Evolutionary conservation across 1,140 invertebrate genomes (phyloP), one percentile per base, ranked within the genome.

Genomic region (Hirudo medicinalis): DNA sequence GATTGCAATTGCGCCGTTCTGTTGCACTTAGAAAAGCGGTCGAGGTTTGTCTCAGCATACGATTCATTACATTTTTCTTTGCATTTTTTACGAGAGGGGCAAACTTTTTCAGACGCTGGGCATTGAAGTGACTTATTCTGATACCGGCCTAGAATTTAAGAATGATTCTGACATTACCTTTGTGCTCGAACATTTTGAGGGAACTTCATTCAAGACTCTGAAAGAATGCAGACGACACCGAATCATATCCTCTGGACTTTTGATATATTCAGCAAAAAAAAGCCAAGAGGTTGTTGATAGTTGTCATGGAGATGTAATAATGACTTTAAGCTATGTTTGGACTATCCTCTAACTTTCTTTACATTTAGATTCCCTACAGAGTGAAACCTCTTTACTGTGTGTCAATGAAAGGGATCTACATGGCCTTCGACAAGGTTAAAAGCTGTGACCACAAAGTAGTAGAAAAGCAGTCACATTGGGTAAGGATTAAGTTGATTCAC

Each of bases 401-500:
- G 76, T 86, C 90, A 40, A 94, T 94, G 91, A 85, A 86, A 75
- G 89, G 90, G 68, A 86, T 89, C 25, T 87, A 91, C 78, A 87
- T 93, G 75, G 92, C 90, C 80, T 92, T 94, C 83, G 92, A 90
- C 60, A 91, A 91, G 69, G 92, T 94, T 80, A 85, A 89, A 75
- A 88, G 89, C 77, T 90, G 90, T 79, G 89, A 90, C 82, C 89
- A 92, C 85, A 83, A 92, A 85, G 90, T 90, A 71, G 27, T 69
- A 17, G 32, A 36, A 25, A 25, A 63, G 22, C 57, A 27, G 15
- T 63, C 22, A 1, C 57, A 9, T 32, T 63, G 57, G 22, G 22
- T 27, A 13, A 32, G 22, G 57, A 20, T 63, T 63, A 20, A 27
- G 22, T n/a, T 25, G 22, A 49, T 49, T 17, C 11, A 9, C 19